phyloP scores from a whole-genome alignment of 1,140 invertebrate species.

The Tetramorium simillimum region DNA sequence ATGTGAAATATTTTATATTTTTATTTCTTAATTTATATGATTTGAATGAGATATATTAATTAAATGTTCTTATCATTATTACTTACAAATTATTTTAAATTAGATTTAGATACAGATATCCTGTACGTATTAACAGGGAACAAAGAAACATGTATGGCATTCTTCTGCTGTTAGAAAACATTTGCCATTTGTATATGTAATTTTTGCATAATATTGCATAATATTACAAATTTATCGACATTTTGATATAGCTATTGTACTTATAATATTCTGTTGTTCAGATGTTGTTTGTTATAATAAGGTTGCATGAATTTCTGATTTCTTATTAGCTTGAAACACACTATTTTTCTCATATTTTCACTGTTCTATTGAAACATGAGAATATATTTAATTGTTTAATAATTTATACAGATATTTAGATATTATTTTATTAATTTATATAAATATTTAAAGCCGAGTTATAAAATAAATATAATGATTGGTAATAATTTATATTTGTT shows the following conservation, averaged over 20 bases:
- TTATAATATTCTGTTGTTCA: background rate
- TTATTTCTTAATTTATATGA: constrained; percentile 14
- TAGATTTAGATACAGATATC: background rate
- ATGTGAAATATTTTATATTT: background rate
- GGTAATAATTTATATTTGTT: constrained; percentile 61
- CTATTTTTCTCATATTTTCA: constrained; percentile 27
- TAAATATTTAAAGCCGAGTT: constrained; percentile 46
- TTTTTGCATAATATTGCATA: constrained; percentile 1
- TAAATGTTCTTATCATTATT: background rate
- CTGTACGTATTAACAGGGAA: background rate
- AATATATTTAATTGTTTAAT: constrained; percentile 19
- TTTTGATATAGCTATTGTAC: background rate
- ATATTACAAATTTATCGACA: background rate
- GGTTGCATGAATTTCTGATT: constrained; percentile 17
- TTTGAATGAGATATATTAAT: background rate
- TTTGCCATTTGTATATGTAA: background rate
- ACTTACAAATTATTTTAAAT: background rate
- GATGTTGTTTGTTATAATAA: background rate
- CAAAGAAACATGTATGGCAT: background rate
- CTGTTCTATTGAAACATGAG: constrained; percentile 27
- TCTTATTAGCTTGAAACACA: constrained; percentile 7
- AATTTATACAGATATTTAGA: constrained; percentile 13
- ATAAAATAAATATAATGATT: constrained; percentile 51
- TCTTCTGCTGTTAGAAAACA: background rate
- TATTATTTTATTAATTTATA: background rate